Conservation (phyloP, 2,113 vertebrate species). For the Calidris pygmaea region DNA sequence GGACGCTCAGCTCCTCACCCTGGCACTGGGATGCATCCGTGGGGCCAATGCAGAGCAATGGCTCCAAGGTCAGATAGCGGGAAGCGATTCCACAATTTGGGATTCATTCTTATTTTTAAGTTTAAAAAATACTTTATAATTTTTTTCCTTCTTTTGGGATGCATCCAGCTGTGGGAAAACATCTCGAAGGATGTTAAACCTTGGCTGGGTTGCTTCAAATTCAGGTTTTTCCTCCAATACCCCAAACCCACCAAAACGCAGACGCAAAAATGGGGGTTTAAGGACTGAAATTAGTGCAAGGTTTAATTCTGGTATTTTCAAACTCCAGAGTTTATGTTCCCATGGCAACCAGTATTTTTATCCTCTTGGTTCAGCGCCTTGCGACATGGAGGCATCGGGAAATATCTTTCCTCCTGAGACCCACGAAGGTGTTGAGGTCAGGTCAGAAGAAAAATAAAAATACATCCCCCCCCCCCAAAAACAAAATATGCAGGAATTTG, state of each 20-base stretch:
- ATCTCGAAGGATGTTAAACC: background rate
- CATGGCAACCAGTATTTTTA: conserved; percentile 61
- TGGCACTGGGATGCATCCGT: accelerated
- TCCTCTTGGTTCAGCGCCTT: background rate
- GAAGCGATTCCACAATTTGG: accelerated
- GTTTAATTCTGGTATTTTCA: conserved; percentile 33
- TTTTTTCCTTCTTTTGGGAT: background rate
- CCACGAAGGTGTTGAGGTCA: background rate
- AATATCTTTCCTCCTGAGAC: background rate
- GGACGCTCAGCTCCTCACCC: background rate
- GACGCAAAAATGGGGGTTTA: background rate
- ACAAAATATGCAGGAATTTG: background rate
- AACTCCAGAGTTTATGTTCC: conserved; percentile 41
- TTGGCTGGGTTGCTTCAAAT: background rate
- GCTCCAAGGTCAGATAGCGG: background rate
- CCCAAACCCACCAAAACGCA: background rate
- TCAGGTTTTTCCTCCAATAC: background rate
- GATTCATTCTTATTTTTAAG: background rate
- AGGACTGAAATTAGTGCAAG: background rate
- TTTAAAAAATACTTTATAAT: background rate
- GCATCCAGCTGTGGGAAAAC: background rate
- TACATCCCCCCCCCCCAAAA: background rate
- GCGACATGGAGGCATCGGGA: background rate
- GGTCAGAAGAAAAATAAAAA: background rate
- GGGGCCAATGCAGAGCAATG: background rate